Base-by-base conservation (phyloP, 2,797 vertebrate species). In the Gila robusta region DNA sequence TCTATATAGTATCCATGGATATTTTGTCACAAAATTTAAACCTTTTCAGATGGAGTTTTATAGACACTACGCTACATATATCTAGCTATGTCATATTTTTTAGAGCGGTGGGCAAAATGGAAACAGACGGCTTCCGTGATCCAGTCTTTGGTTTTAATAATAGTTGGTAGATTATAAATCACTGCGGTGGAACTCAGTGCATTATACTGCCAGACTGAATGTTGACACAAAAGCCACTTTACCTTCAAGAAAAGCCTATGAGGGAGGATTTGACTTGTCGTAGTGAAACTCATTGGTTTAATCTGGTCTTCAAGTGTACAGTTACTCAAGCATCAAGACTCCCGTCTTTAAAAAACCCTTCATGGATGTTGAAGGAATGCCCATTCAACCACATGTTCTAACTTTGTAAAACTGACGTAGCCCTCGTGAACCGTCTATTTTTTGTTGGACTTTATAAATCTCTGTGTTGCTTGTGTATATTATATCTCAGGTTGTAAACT, bases 141-240 rank as follows among this genome's bases (percentile, higher is more conserved):
- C 79, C 87, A 88, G 89, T 85, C 80, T 88, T 88, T 89, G 37
- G 79, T 87, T 87, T 87, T 94, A 94, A 93, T 94, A 95, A 94
- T 91, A 93, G 92, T 92, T 90, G 88, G 89, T 87, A 91, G 89
- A 88, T 92, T 73, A 92, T 95, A 95, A 95, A 95, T 94, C 94
- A 95, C 74, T 37, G 16, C 90, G 90, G 90, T 88, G 91, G 91
- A 92, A 91, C 91, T 87, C 44, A 5, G 85, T 87, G 69, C 86
- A 88, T 92, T 91, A 92, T 93, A 94, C 90, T 93, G 56, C 88
- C 86, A 91, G 92, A 93, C 92, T 87, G 89, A 90, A 87, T 95
- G 94, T 95, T 95, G 94, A 95, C 93, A 94, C 91, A 92, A 93
- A 94, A 94, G 91, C 91, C 91, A 94, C 92, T 94, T 94, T 91